phyloP scores from a whole-genome alignment of 2,888 invertebrate species.

The Axea sp. region DNA sequence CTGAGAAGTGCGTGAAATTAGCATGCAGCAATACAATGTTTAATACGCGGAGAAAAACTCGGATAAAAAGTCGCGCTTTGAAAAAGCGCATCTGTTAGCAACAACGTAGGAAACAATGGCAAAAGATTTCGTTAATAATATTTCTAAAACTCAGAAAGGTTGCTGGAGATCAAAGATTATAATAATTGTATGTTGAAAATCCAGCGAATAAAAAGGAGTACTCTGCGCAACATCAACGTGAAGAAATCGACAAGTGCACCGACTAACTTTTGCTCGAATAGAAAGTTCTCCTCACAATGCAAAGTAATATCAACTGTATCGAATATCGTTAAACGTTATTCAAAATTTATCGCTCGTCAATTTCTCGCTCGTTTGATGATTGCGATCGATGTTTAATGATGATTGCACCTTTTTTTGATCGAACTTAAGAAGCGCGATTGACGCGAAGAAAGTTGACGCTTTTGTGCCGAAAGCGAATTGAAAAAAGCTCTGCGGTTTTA shows the following conservation, averaged over 20 bases:
- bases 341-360: not conserved
- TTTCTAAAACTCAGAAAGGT: not conserved
- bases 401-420: too few species aligned
- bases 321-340: not conserved
- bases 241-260: slow-evolving; percentile 34
- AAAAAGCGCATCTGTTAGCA: too few species aligned
- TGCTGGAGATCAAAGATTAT: not conserved
- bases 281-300: slow-evolving; percentile 40
- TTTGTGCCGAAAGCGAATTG: too few species aligned
- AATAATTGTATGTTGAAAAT: slow-evolving; percentile 27
- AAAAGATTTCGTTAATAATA: too few species aligned
- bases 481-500: too few species aligned
- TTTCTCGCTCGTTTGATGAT: too few species aligned
- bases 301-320: slow-evolving; percentile 20
- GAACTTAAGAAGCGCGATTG: too few species aligned
- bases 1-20: slow-evolving; percentile 36
- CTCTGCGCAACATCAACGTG: slow-evolving; percentile 26
- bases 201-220: slow-evolving; percentile 5
- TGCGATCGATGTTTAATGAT: too few species aligned
- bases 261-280: slow-evolving; percentile 32
- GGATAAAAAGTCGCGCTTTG: too few species aligned
- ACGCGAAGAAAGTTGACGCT: too few species aligned
- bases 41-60: too few species aligned
- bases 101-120: not conserved
- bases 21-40: slow-evolving; percentile 15